Evolutionary conservation across 2,113 vertebrate species (phyloP).

Genomic region (Antennarius striatus): DNA sequence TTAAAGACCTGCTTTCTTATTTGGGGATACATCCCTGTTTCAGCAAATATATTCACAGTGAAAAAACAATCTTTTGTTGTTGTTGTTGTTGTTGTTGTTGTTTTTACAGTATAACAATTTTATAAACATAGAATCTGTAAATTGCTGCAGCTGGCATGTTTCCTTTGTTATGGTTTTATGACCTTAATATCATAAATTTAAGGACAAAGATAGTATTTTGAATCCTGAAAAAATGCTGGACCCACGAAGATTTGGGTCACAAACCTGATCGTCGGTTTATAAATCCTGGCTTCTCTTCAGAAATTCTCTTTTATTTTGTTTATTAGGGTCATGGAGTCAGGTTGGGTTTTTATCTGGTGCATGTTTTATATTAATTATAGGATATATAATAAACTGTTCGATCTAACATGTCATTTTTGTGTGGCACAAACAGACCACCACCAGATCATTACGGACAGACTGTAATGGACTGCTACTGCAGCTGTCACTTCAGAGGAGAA

Average conservation of each 20-base stretch:
- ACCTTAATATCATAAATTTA: not conserved
- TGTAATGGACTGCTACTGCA: not conserved
- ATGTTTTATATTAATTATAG: no score
- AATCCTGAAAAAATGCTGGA: not conserved
- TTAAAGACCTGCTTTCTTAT: no score
- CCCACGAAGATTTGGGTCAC: not conserved
- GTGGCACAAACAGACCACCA: no score
- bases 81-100: no score
- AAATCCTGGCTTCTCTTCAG: not conserved
- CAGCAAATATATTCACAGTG: not conserved
- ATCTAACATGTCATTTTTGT: no score
- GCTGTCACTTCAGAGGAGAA: slow-evolving; percentile 15
- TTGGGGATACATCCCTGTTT: not conserved
- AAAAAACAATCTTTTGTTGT: not conserved
- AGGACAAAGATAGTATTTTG: not conserved
- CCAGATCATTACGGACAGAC: no score
- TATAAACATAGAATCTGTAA: not conserved
- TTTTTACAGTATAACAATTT: not conserved
- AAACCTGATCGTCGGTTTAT: not conserved
- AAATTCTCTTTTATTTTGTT: no score
- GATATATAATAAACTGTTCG: not conserved
- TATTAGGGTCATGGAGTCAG: no score
- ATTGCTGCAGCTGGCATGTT: not conserved
- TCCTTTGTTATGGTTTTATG: not conserved
- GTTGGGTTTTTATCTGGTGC: no score